Percentiles rank a stretch among this genome's conserved stretches.
Conservation (phyloP, 1,140 invertebrate genomes). For the Zaprionus kolodkinae region DNA sequence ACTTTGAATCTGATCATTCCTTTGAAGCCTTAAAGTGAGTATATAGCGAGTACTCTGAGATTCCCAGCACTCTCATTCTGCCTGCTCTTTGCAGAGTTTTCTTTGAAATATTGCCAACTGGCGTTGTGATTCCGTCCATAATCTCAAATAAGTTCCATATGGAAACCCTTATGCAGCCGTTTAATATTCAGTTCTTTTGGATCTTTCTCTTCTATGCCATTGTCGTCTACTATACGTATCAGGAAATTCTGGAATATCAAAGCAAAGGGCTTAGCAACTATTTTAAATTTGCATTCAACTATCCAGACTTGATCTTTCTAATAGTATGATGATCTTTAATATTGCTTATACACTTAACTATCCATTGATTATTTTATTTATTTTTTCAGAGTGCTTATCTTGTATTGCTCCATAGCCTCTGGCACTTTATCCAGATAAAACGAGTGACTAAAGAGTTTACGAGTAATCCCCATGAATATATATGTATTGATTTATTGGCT, state of each 20-base stretch:
- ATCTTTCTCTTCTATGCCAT: conserved; percentile 10
- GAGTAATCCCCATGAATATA: background rate
- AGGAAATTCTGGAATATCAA: conserved; percentile 1
- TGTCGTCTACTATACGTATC: conserved; percentile 13
- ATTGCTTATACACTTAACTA: background rate
- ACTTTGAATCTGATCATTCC: background rate
- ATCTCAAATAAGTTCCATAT: background rate
- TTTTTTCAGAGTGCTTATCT: conserved; percentile 11
- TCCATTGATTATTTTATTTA: background rate
- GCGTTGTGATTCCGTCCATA: background rate
- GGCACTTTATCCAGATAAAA: background rate
- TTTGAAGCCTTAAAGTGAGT: conserved; percentile 16
- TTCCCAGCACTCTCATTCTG: fast-evolving
- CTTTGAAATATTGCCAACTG: conserved; percentile 32
- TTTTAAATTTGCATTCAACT: background rate
- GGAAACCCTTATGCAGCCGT: background rate
- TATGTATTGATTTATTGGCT: conserved; percentile 8
- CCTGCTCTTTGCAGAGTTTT: conserved; percentile 8
- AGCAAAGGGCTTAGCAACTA: background rate
- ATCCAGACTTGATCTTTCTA: conserved; percentile 15
- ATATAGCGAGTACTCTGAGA: too few relatives aligned
- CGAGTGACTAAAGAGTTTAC: background rate
- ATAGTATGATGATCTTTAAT: background rate
- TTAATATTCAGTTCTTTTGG: background rate
- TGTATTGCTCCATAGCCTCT: conserved; percentile 1